phyloP scores from a whole-genome alignment of 2,797 vertebrate genomes.

The Cossypha niveicapilla region DNA sequence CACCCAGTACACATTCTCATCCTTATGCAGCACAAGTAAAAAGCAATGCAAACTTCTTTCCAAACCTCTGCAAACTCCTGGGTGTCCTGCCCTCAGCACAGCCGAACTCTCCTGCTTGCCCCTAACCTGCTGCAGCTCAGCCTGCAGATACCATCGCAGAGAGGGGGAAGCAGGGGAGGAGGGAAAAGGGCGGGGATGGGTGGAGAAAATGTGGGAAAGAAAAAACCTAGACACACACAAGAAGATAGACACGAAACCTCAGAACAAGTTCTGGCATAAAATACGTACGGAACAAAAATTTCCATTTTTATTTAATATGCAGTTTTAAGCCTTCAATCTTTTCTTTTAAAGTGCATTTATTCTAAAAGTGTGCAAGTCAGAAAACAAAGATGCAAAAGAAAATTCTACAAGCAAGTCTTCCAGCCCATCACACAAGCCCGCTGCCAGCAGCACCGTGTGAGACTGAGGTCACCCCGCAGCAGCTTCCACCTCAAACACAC shows the following conservation, averaged over 20 bases:
- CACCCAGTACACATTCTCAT: not conserved
- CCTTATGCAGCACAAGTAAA: not conserved
- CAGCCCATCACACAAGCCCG: fast-evolving
- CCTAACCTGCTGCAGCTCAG: not conserved
- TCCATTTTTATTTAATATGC: not conserved
- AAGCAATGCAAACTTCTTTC: not conserved
- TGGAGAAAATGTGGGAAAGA: not conserved
- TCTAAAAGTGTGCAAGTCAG: not conserved
- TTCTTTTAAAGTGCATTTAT: not conserved
- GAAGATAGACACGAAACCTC: not conserved
- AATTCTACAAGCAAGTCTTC: not conserved
- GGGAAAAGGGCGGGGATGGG: not conserved
- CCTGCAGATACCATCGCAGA: not conserved
- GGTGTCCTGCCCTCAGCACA: not conserved
- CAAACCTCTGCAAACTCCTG: slow-evolving; percentile 2
- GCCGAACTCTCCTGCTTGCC: not conserved
- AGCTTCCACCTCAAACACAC: not conserved
- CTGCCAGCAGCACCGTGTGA: not conserved
- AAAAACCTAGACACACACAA: not conserved
- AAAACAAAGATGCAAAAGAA: not conserved
- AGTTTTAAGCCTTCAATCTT: not conserved
- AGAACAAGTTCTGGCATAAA: not conserved
- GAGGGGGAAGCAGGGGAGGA: not conserved
- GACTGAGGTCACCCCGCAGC: not conserved
- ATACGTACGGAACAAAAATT: fast-evolving